Conservation (phyloP, 1,140 invertebrate species). For the Drosophila repletoides region DNA sequence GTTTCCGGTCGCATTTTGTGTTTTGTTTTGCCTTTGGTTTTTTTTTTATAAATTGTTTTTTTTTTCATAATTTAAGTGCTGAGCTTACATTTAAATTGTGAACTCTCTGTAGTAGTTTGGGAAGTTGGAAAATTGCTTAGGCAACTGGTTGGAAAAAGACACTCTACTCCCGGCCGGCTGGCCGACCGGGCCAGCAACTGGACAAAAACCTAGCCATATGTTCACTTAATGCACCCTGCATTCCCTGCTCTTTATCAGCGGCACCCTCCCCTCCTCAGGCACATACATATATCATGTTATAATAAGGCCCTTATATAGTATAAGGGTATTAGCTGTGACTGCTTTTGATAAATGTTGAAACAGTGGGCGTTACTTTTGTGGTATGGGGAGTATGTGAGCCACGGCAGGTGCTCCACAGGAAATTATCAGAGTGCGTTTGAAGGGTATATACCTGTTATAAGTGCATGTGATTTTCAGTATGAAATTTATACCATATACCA, state of each 20-base stretch:
- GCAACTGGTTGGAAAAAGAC: conserved; percentile 38
- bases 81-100: conserved; percentile 57
- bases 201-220: conserved; percentile 28
- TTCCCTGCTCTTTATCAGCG: conserved; percentile 1
- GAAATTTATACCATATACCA: conserved; percentile 4
- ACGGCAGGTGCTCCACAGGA: conserved; percentile 46
- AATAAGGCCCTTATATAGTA: conserved; percentile 21
- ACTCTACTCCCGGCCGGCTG: not conserved
- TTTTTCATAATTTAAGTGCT: conserved; percentile 42
- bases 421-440: conserved; percentile 17
- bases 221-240: conserved; percentile 3
- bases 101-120: too few relatives aligned
- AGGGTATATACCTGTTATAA: not conserved
- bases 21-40: conserved; percentile 29
- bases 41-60: conserved; percentile 8
- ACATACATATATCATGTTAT: conserved; percentile 31
- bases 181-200: too few relatives aligned
- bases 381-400: conserved; percentile 47
- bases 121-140: conserved; percentile 16
- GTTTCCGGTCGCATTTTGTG: conserved; percentile 60
- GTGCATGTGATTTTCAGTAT: conserved; percentile 31
- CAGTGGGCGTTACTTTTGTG: conserved; percentile 22
- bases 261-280: conserved; percentile 6
- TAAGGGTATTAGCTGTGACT: conserved; percentile 20
- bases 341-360: conserved; percentile 17